These are phyloP conservation scores for Mya arenaria DNA, from an alignment of 1,140 invertebrate genomes.

Conservation along the genomic window DNA sequence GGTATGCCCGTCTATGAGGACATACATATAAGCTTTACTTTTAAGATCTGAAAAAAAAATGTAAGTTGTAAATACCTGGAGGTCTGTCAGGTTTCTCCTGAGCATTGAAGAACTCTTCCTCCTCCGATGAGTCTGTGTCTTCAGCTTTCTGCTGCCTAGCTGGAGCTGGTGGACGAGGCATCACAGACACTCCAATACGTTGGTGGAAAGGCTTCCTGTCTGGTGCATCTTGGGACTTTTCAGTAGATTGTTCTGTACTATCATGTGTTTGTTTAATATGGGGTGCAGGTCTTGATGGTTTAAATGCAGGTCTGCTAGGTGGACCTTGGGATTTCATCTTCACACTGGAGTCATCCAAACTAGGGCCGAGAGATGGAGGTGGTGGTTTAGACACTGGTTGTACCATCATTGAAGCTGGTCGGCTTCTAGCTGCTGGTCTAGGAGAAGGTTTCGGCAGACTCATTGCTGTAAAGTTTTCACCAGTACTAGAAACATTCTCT, in stretches of 20 bases:
- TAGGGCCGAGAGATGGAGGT: constrained; percentile 8
- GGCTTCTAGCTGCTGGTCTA: constrained; percentile 18
- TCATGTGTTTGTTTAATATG: neutral
- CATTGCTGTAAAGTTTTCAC: neutral
- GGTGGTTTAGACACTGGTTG: constrained; percentile 29
- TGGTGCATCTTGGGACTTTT: neutral
- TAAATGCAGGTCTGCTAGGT: neutral
- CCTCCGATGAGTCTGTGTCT: too few species aligned
- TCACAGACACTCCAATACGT: neutral
- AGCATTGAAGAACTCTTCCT: constrained; percentile 43
- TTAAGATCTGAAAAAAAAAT: too few species aligned
- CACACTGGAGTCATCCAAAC: neutral
- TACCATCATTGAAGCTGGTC: constrained; percentile 35
- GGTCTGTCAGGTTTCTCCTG: constrained; percentile 46
- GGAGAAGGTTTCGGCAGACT: constrained; percentile 6
- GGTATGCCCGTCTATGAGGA: too few species aligned
- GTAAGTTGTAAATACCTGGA: constrained; percentile 26
- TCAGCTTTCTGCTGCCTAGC: neutral
- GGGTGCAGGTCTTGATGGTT: neutral
- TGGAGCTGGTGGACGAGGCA: too few species aligned
- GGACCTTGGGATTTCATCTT: neutral
- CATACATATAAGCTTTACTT: neutral
- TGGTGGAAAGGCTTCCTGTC: neutral
- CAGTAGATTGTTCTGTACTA: neutral
- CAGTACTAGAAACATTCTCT: constrained; percentile 35